Evolutionary conservation across 2,113 vertebrate genomes (phyloP).

Genomic region (Zingel zingel): DNA sequence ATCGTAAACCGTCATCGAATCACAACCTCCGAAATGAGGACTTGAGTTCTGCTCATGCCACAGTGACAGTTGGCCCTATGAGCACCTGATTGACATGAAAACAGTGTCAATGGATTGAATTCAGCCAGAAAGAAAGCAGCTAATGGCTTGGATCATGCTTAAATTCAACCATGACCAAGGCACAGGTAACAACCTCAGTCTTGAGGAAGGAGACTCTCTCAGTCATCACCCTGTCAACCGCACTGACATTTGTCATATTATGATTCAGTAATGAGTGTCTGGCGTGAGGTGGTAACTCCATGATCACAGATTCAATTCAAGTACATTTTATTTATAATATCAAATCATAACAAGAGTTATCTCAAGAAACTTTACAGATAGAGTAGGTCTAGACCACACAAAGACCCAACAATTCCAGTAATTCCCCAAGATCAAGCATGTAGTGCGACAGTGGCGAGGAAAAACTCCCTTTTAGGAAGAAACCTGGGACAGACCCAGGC

Average conservation of each 20-base stretch:
- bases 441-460: too few species aligned
- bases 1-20: background rate
- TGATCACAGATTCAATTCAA: conserved; percentile 59
- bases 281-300: conserved; percentile 52
- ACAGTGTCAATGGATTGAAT: background rate
- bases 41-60: background rate
- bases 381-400: too few species aligned
- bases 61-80: background rate
- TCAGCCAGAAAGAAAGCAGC: background rate
- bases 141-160: background rate
- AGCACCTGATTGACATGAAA: background rate
- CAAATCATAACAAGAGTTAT: too few species aligned
- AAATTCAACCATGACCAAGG: conserved; percentile 14
- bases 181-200: conserved; percentile 30
- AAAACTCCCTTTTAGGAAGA: too few species aligned
- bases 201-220: conserved; percentile 26
- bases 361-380: too few species aligned
- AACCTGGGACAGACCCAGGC: too few species aligned
- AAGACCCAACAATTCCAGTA: too few species aligned
- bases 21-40: background rate
- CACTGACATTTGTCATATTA: conserved; percentile 70
- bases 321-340: too few species aligned
- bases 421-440: too few species aligned
- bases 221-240: conserved; percentile 62
- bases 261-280: conserved; percentile 65